These are phyloP conservation scores for Resseliella maxima DNA, from an alignment of 2,888 invertebrate species.

Conservation along the genomic window DNA sequence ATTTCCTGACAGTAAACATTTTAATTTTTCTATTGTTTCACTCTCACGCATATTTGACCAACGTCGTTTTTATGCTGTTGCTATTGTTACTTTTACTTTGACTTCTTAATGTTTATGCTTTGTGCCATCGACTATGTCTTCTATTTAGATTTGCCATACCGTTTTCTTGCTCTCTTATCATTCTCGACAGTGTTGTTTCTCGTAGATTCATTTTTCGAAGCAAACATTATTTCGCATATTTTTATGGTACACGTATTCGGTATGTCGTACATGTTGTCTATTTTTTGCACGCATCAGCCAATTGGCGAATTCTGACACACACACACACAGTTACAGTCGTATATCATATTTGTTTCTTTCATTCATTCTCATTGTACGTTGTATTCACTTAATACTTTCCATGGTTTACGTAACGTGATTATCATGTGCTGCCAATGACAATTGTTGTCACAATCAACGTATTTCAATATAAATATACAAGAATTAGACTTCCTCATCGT, in stretches of 20 bases:
- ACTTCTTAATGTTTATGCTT: too few relatives aligned
- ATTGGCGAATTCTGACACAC: conserved; percentile 19
- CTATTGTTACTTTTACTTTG: background rate
- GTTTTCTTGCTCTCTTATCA: background rate
- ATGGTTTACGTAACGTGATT: background rate
- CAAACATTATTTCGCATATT: conserved; percentile 2
- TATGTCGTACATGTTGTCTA: conserved; percentile 13
- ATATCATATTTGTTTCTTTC: conserved; percentile 18
- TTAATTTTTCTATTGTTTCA: conserved; percentile 41
- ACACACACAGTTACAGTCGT: background rate
- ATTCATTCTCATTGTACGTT: background rate
- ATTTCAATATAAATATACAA: too few relatives aligned
- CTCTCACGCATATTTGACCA: background rate
- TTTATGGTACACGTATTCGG: conserved; percentile 46
- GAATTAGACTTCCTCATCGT: too few relatives aligned
- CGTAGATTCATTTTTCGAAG: background rate
- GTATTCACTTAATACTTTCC: conserved; percentile 47
- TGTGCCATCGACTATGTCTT: too few relatives aligned
- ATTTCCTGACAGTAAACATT: conserved; percentile 41
- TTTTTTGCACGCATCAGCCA: conserved; percentile 10
- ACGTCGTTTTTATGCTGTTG: background rate
- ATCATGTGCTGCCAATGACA: conserved; percentile 19
- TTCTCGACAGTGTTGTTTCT: background rate
- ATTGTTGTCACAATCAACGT: too few relatives aligned
- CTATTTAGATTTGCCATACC: background rate